Evolutionary conservation across 1,140 invertebrate genomes (phyloP), one percentile per base, ranked within the genome.

Genomic region (Penaeus japonicus): DNA sequence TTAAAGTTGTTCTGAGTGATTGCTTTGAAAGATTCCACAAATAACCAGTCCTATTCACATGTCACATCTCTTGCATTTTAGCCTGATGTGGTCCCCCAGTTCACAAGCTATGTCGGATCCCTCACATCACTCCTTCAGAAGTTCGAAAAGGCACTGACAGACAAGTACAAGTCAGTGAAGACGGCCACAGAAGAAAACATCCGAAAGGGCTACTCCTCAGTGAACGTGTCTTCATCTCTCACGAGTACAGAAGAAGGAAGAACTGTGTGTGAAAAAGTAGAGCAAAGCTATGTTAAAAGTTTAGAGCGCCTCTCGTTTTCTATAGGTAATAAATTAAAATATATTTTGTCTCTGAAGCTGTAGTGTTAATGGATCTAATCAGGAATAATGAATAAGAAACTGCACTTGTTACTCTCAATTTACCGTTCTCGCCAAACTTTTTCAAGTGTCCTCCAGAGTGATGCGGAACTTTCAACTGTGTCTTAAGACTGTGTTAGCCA

Each of bases 321-420:
- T 65, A 53, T 92, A n/a, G 90, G 91, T 84, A 89, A 91, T 77
- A 92, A 93, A 91, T 78, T 92, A 55, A 91, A 92, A 89, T 92
- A 92, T 89, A 89, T 92, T 15, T 90, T 91, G 62, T 91, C 91
- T 20, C 84, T 92, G 35, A 91, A 91, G 85, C 89, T 92, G 85
- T 92, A 91, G 92, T 39, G 70, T 57, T 88, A 7, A 47, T 47
- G 10, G 47, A 47, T 47, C 47, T 47, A 47, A 47, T 47, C 47
- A 47, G 47, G 47, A 47, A 47, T 47, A 47, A 47, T 47, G 47
- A 47, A 47, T 47, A 47, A 47, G 47, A 47, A 47, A 47, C 47
- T 47, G 47, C 47, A 47, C 47, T 47, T 47, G 47, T 47, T 47
- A 47, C 47, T 47, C 47, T 47, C 47, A 47, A 47, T 47, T 47